Conservation (phyloP, 2,888 invertebrate species). For the Pogonocherus hispidulus region DNA sequence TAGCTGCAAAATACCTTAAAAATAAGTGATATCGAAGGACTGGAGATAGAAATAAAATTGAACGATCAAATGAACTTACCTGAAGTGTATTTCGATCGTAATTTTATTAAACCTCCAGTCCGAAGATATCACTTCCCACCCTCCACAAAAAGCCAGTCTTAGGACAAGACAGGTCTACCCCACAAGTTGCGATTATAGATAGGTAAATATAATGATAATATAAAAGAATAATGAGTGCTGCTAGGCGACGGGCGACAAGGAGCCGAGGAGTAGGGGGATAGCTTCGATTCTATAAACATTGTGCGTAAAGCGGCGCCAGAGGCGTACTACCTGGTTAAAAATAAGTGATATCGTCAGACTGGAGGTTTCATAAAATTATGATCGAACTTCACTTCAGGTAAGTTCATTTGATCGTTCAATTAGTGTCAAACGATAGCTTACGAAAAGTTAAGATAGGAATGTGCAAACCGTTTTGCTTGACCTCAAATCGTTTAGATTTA, state of each 20-base stretch:
- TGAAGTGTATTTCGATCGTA: constrained; percentile 18
- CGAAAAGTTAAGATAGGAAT: too few relatives aligned
- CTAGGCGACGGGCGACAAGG: too few relatives aligned
- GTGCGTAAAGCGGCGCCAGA: neutral
- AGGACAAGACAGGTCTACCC: neutral
- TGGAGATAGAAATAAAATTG: constrained; percentile 11
- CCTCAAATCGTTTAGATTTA: too few relatives aligned
- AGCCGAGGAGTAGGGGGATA: neutral
- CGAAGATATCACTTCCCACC: constrained; percentile 12
- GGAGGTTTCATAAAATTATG: neutral
- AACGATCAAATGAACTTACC: constrained; percentile 19
- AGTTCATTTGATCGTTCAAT: neutral
- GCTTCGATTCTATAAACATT: neutral
- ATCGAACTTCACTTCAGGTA: neutral
- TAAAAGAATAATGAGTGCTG: too few relatives aligned
- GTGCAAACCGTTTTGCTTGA: too few relatives aligned
- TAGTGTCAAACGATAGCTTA: too few relatives aligned
- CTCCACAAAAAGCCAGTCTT: neutral
- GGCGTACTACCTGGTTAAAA: constrained; percentile 4
- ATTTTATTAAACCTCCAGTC: constrained; percentile 16
- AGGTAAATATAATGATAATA: too few relatives aligned
- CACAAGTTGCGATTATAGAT: neutral
- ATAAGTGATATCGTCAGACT: neutral
- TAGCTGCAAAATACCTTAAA: neutral
- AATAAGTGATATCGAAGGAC: constrained; percentile 7